Base-by-base conservation (phyloP, 2,113 vertebrate species). In the Chaetodon auriga region DNA sequence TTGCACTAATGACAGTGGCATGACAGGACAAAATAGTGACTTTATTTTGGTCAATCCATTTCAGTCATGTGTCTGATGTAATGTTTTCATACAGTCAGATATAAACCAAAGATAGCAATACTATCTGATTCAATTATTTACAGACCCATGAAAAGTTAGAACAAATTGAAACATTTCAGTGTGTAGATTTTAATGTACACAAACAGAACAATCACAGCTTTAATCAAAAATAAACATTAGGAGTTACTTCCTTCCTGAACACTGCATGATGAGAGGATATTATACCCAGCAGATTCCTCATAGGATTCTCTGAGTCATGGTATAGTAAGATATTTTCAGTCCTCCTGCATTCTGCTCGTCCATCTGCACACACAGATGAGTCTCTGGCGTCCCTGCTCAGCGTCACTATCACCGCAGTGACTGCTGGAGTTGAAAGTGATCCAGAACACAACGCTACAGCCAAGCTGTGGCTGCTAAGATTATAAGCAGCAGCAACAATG, bases 341-440 rank as follows among this genome's bases (percentile, higher is more conserved):
- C 57, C 7, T 58, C 55, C 82, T 79, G 80, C 79, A 78, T 89
- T 90, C 75, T 87, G 81, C 64, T 90, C 21, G 16, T 65, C 88
- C 89, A 90, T 93, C 88, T 94, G 89, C 74, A 79, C 68, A 84
- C 81, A 86, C 85, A 84, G 55, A 76, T 35, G 38, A 85, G 66
- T 75, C 82, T 86, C 75, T 87, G 80, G 65, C 54, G 61, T 75
- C 70, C 18, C 70, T 49, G 79, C 70, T 84, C 53, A 74, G 83
- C 68, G 49, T 80, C 71, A 83, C 73, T 36, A 70, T 64, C 61
- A 58, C 75, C 57, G 84, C 78, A 64, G 61, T 41, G 81, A 64
- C 75, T 85, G 85, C 69, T 57, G 86, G 82, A 87, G 58, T 77
- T 90, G 89, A 93, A 92, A 83, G 30, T 19, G 65, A 82, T 83